phyloP scores from a whole-genome alignment of 2,888 invertebrate genomes.

The Willowsia nigromaculata region DNA sequence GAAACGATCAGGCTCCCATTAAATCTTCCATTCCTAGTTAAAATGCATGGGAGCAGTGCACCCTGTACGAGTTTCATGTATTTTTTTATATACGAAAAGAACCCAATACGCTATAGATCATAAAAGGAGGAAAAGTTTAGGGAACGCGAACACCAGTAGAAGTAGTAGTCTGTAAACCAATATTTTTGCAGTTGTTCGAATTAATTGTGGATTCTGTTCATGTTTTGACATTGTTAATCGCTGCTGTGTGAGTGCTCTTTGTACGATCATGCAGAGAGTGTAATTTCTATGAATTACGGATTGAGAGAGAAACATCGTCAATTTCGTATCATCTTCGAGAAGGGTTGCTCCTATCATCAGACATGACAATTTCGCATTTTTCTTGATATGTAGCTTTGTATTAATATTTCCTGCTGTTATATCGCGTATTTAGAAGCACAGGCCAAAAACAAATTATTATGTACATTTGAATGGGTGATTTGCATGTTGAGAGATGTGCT shows the following conservation, averaged over 20 bases:
- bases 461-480: slow-evolving; percentile 70
- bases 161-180: neutral
- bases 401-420: slow-evolving; percentile 8
- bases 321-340: no score
- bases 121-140: neutral
- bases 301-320: no score
- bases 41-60: slow-evolving; percentile 16
- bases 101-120: slow-evolving; percentile 14
- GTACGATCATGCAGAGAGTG: no score
- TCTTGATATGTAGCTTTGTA: slow-evolving; percentile 19
- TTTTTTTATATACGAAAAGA: neutral
- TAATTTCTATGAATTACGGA: no score
- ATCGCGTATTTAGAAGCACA: slow-evolving; percentile 56
- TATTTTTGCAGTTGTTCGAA: slow-evolving; percentile 4
- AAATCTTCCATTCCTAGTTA: neutral
- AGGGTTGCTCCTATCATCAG: slow-evolving; percentile 10
- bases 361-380: neutral
- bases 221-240: slow-evolving; percentile 72
- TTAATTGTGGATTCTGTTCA: slow-evolving; percentile 69
- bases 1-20: neutral
- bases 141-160: slow-evolving; percentile 21
- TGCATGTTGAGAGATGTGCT: slow-evolving; percentile 23
- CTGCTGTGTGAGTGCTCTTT: neutral
- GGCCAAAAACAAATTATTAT: slow-evolving; percentile 70
- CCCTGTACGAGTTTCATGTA: neutral